Evolutionary conservation across 1,140 invertebrate species (phyloP).

Genomic region (Drosophila willistoni): DNA sequence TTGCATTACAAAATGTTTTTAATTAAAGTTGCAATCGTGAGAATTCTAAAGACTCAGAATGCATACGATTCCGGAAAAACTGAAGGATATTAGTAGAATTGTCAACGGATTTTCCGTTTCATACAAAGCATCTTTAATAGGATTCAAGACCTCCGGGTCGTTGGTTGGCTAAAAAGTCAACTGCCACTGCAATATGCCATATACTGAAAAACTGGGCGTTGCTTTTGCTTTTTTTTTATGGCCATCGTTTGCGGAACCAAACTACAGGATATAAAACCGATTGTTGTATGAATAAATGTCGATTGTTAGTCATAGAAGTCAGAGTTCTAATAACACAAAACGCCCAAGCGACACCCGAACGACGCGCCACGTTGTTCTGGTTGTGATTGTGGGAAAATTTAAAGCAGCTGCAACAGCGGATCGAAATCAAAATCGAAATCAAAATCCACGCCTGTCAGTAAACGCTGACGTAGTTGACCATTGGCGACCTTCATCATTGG

Average conservation of each 20-base stretch:
- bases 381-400: slow-evolving; percentile 46
- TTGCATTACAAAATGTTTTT: slow-evolving; percentile 23
- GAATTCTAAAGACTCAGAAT: neutral
- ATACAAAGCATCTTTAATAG: neutral
- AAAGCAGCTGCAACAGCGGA: slow-evolving; percentile 10
- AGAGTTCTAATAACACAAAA: slow-evolving; percentile 9
- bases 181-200: slow-evolving; percentile 69
- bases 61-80: too few species aligned
- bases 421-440: slow-evolving; percentile 21
- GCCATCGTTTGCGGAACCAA: slow-evolving; percentile 53
- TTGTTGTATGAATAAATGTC: slow-evolving; percentile 22
- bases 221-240: slow-evolving; percentile 14
- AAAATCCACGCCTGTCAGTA: slow-evolving; percentile 46
- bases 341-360: slow-evolving; percentile 30
- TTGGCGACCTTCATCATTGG: slow-evolving; percentile 48
- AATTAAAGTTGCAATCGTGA: slow-evolving; percentile 8
- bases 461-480: slow-evolving; percentile 45
- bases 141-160: slow-evolving; percentile 24
- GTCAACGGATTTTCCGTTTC: neutral
- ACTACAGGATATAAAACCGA: slow-evolving; percentile 64
- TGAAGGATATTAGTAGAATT: too few species aligned
- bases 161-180: slow-evolving; percentile 52
- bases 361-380: slow-evolving; percentile 14
- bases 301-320: slow-evolving; percentile 64
- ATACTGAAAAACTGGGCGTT: slow-evolving; percentile 32